Evolutionary conservation across 2,888 invertebrate species (phyloP).

Genomic region (Tyria jacobaeae): DNA sequence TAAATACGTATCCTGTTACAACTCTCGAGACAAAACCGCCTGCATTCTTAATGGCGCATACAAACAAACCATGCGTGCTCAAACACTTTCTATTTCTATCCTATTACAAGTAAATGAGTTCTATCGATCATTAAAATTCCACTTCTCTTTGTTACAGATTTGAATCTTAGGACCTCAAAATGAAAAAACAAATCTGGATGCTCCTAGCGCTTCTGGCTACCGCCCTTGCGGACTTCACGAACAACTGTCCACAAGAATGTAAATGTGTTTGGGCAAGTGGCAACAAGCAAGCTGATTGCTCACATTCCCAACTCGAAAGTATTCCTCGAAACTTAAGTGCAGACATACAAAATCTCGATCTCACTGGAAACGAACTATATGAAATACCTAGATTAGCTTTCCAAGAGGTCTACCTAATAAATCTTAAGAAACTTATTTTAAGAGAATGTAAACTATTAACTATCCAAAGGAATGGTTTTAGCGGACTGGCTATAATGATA

Average conservation of each 20-base stretch:
- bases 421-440: slow-evolving; percentile 93
- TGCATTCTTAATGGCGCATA: slow-evolving; percentile 64
- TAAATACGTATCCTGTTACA: slow-evolving; percentile 52
- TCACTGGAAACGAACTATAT: slow-evolving; percentile 90
- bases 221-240: slow-evolving; percentile 82
- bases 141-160: slow-evolving; percentile 71
- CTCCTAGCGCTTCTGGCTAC: slow-evolving; percentile 63
- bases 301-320: slow-evolving; percentile 87
- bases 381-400: slow-evolving; percentile 90
- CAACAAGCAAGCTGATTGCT: slow-evolving; percentile 94
- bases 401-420: slow-evolving; percentile 89
- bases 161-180: slow-evolving; percentile 58
- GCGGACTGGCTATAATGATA: slow-evolving; percentile 91
- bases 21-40: slow-evolving; percentile 60
- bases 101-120: slow-evolving; percentile 46
- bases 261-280: slow-evolving; percentile 95
- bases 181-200: slow-evolving; percentile 67
- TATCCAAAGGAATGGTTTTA: slow-evolving; percentile 92
- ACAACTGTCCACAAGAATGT: slow-evolving; percentile 89
- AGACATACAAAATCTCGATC: slow-evolving; percentile 90
- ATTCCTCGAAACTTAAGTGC: slow-evolving; percentile 91
- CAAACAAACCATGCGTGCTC: slow-evolving; percentile 63
- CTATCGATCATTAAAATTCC: slow-evolving; percentile 34
- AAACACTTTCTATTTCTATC: slow-evolving; percentile 62
- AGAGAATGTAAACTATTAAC: slow-evolving; percentile 91